Evolutionary conservation across 2,797 vertebrate genomes (phyloP), one percentile per base, ranked within the genome.

Genomic region (Halcyon leucocephala): DNA sequence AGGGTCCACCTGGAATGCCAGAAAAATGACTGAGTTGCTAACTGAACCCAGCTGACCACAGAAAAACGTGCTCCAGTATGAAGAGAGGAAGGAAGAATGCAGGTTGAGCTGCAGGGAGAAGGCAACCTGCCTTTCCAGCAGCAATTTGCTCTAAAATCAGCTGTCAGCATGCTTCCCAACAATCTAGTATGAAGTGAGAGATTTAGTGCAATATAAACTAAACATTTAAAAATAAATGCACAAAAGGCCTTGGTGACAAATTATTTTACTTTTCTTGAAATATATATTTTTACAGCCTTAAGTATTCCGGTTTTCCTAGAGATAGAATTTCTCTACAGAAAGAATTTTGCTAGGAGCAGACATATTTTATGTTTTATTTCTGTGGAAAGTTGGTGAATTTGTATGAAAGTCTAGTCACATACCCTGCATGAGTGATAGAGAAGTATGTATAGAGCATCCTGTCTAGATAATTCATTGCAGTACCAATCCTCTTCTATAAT

Each of bases 391-490:
- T 82, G 60, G 48, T 57, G 57, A 89, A 76, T 91, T 82, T 78
- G 20, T 81, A 28, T 33, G 35, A 48, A 77, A 95, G 83, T 88
- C 91, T 86, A 89, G 85, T 84, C 93, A 95, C 91, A 91, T 79
- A 90, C 5, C 22, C 51, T 77, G 31, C 12, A 51, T 24, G 35
- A 95, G 35, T 94, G 94, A 92, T 80, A 71, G 80, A 93, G 80
- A 89, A 92, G 73, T 51, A 49, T 15, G 16, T 73, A 73, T 51
- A 80, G 70, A 91, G 77, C 37, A 91, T 90, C 88, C 77, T 96
- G 93, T 95, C 93, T 73, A 54, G 48, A 21, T 94, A 96, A 95
- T 97, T 93, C 88, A 97, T 95, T 92, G 91, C 88, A 54, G 48
- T 44, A 91, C 62, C 48, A 79, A 49, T 42, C 55, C 89, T 82